Percentiles rank a stretch among this genome's conserved stretches.
These are phyloP conservation scores for Sylvia atricapilla DNA, from an alignment of 2,113 vertebrate genomes.

Conservation along the genomic window DNA sequence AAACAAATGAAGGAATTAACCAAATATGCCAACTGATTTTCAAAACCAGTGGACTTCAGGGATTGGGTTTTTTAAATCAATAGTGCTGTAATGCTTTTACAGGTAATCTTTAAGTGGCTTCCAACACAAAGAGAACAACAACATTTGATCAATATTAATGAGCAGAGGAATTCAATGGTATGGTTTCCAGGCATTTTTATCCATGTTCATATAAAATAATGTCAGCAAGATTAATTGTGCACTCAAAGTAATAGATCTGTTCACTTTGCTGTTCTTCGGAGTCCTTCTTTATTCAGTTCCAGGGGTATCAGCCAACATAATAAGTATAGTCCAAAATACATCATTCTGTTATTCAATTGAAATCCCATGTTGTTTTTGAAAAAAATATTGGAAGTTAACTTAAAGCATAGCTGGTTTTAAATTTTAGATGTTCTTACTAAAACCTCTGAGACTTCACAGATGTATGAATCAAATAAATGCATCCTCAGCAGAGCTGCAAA, in stretches of 20 bases:
- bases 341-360: not conserved
- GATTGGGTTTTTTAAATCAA: slow-evolving; percentile 45
- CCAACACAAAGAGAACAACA: slow-evolving; percentile 61
- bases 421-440: not conserved
- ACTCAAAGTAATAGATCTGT: slow-evolving; percentile 67
- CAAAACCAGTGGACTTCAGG: slow-evolving; percentile 28
- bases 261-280: slow-evolving; percentile 59
- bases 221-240: slow-evolving; percentile 78
- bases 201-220: slow-evolving; percentile 68
- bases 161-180: slow-evolving; percentile 57
- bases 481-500: not conserved
- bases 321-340: not conserved
- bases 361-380: not conserved
- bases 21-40: slow-evolving; percentile 5
- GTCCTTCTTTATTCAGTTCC: not conserved
- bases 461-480: not conserved
- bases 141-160: slow-evolving; percentile 77
- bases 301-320: slow-evolving; percentile 5
- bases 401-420: not conserved
- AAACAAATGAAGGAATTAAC: not conserved
- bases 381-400: slow-evolving; percentile 30
- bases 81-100: slow-evolving; percentile 59
- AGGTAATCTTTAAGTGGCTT: slow-evolving; percentile 72
- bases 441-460: not conserved
- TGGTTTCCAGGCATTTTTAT: slow-evolving; percentile 74